These are phyloP conservation scores for Lottia gigantea DNA, from an alignment of 2,888 invertebrate species.

Conservation along the genomic window DNA sequence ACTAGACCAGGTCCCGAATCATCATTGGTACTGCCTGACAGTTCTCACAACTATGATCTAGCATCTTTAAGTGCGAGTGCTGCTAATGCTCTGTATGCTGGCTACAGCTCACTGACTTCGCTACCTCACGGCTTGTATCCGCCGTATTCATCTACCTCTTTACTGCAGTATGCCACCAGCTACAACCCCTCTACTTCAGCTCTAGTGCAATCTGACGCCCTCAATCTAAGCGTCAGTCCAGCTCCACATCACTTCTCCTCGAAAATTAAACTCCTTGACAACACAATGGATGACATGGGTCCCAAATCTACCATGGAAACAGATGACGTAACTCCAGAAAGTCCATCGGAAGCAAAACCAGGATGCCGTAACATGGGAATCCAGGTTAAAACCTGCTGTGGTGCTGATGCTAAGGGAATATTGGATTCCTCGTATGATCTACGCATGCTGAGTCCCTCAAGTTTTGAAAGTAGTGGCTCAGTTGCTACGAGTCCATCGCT, in stretches of 20 bases:
- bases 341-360: conserved; percentile 7
- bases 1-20: background rate
- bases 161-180: conserved; percentile 18
- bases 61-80: conserved; percentile 17
- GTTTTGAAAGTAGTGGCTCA: conserved; percentile 32
- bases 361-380: conserved; percentile 27
- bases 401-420: conserved; percentile 22
- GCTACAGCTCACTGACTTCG: conserved; percentile 23
- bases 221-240: conserved; percentile 44
- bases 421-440: conserved; percentile 18
- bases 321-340: conserved; percentile 14
- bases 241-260: background rate
- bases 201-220: conserved; percentile 48
- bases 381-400: conserved; percentile 52
- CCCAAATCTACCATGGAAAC: background rate
- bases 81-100: conserved; percentile 19
- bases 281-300: background rate
- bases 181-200: conserved; percentile 24
- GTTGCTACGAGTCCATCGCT: conserved; percentile 35
- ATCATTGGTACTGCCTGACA: conserved; percentile 12
- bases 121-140: conserved; percentile 39
- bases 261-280: conserved; percentile 1
- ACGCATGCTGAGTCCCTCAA: conserved; percentile 16
- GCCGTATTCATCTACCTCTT: conserved; percentile 38
- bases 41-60: conserved; percentile 19